phyloP scores from a whole-genome alignment of 1,140 invertebrate genomes.

The Thaumetopoea pityocampa region DNA sequence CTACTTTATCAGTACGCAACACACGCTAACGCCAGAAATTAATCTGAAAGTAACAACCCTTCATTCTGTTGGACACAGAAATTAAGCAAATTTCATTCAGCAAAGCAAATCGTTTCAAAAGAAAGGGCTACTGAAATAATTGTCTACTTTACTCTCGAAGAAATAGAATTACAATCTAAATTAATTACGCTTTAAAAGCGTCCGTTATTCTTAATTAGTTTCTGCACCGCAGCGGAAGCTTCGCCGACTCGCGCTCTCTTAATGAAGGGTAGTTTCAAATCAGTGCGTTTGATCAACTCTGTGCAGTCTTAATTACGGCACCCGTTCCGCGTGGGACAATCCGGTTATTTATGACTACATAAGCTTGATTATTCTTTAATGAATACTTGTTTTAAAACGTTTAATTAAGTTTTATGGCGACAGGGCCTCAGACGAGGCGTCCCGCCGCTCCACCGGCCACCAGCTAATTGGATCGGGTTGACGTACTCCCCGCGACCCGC shows the following conservation, averaged over 20 bases:
- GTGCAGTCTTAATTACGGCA: constrained; percentile 76
- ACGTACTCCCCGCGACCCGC: constrained; percentile 41
- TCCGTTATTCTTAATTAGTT: constrained; percentile 77
- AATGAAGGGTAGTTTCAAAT: constrained; percentile 76
- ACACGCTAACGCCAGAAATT: constrained; percentile 20
- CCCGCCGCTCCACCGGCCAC: constrained; percentile 72
- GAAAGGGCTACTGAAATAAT: constrained; percentile 74
- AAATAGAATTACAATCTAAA: constrained; percentile 77
- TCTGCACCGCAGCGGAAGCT: constrained; percentile 74
- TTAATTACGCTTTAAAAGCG: constrained; percentile 76
- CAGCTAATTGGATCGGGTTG: constrained; percentile 75
- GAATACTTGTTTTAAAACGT: constrained; percentile 78
- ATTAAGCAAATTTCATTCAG: constrained; percentile 69
- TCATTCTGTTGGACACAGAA: constrained; percentile 59
- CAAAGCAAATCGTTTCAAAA: constrained; percentile 70
- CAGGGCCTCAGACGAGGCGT: constrained; percentile 69
- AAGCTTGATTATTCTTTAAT: constrained; percentile 78
- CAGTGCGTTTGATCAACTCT: constrained; percentile 76
- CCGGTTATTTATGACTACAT: constrained; percentile 77
- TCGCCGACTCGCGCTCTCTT: constrained; percentile 65
- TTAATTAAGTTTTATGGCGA: constrained; percentile 78
- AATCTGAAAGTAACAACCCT: constrained; percentile 47
- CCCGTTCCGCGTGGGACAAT: constrained; percentile 73
- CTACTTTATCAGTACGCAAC: constrained; percentile 1
- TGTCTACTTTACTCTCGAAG: constrained; percentile 72